Evolutionary conservation across 1,140 invertebrate species (phyloP).

Genomic region (Medauroidea extradentata): DNA sequence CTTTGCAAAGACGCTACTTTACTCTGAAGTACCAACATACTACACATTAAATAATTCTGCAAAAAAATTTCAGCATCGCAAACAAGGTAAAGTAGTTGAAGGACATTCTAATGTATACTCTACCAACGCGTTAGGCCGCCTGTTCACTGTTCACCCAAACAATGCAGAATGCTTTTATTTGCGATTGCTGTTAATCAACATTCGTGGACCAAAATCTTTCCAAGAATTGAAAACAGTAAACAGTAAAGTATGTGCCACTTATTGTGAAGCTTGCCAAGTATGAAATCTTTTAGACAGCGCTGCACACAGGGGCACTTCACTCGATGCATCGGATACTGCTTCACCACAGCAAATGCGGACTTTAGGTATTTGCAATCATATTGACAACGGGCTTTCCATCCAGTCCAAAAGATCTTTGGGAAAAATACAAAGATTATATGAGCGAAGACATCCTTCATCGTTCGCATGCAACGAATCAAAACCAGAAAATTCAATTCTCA

Average conservation of each 20-base stretch:
- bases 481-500: conserved; percentile 27
- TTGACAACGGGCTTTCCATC: too few relatives aligned
- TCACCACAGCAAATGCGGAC: conserved; percentile 27
- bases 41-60: conserved; percentile 36
- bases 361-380: too few relatives aligned
- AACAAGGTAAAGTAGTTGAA: conserved; percentile 25
- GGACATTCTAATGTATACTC: conserved; percentile 29
- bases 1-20: conserved; percentile 40
- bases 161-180: conserved; percentile 40
- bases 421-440: too few relatives aligned
- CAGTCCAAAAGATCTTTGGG: too few relatives aligned
- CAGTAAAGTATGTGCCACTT: conserved; percentile 40
- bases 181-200: conserved; percentile 37
- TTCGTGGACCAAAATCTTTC: conserved; percentile 42
- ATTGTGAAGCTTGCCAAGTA: conserved; percentile 36
- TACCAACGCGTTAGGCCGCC: conserved; percentile 31
- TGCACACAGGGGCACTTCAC: conserved; percentile 34
- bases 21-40: conserved; percentile 38
- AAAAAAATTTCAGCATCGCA: conserved; percentile 26
- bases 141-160: conserved; percentile 41
- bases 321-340: conserved; percentile 32
- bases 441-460: too few relatives aligned
- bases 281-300: conserved; percentile 40
- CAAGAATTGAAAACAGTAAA: conserved; percentile 38
- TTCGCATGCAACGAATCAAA: conserved; percentile 4